A percentile compares a stretch with the other conserved stretches of the same genome.
Conservation (phyloP, 1,140 invertebrate genomes). For the Ptiloglossa arizonensis region DNA sequence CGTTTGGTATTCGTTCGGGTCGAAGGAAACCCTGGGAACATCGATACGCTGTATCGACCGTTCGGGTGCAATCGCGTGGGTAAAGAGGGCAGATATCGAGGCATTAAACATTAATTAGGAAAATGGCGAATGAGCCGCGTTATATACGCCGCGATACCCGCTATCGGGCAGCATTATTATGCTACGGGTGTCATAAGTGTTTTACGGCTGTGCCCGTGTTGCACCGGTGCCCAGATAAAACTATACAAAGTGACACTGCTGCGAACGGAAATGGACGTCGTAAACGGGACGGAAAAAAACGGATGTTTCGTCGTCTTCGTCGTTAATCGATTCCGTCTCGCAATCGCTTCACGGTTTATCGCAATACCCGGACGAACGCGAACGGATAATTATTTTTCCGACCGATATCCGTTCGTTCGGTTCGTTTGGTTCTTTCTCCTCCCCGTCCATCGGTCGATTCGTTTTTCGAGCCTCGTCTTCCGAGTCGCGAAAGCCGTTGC, state of each 20-base stretch:
- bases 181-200: constrained; percentile 71
- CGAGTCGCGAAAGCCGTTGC: too few relatives aligned
- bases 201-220: constrained; percentile 62
- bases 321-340: constrained; percentile 35
- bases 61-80: constrained; percentile 39
- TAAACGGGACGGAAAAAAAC: constrained; percentile 47
- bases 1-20: neutral
- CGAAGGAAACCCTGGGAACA: constrained; percentile 10
- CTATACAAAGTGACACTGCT: constrained; percentile 57
- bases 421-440: too few relatives aligned
- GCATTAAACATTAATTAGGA: constrained; percentile 73
- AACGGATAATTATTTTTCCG: neutral
- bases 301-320: constrained; percentile 36
- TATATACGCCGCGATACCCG: constrained; percentile 63
- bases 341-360: neutral
- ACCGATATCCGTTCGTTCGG: neutral
- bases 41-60: constrained; percentile 37
- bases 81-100: constrained; percentile 64
- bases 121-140: constrained; percentile 64
- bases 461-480: too few relatives aligned
- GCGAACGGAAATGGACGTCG: constrained; percentile 57
- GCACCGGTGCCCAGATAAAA: constrained; percentile 60
- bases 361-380: neutral
- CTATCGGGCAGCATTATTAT: constrained; percentile 70
- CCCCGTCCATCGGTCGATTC: neutral